phyloP scores from a whole-genome alignment of 1,140 invertebrate genomes.

The Hyphantria cunea region DNA sequence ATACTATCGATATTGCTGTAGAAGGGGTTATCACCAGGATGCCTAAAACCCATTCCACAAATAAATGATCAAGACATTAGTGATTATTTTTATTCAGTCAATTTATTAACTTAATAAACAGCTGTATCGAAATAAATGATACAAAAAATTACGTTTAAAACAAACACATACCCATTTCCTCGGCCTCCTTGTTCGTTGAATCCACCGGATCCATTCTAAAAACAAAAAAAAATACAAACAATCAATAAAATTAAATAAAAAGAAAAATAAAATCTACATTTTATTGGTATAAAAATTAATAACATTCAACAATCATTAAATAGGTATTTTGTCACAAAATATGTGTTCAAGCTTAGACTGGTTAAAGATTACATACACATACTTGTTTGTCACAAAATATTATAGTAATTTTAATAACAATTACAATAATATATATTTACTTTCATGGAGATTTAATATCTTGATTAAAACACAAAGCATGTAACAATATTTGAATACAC shows the following conservation, averaged over 20 bases:
- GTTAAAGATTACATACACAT: no score
- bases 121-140: no score
- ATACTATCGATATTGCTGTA: slow-evolving; percentile 99
- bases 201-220: slow-evolving; percentile 90
- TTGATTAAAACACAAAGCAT: no score
- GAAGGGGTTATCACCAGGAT: slow-evolving; percentile 97
- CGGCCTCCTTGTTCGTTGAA: slow-evolving; percentile 88
- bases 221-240: slow-evolving; percentile 84
- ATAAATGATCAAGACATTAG: not conserved
- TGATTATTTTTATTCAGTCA: no score
- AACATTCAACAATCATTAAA: slow-evolving; percentile 31
- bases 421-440: slow-evolving; percentile 23
- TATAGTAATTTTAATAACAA: slow-evolving; percentile 29
- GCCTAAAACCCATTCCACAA: slow-evolving; percentile 80
- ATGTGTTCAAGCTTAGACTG: no score
- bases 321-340: slow-evolving; percentile 19
- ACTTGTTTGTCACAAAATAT: slow-evolving; percentile 41
- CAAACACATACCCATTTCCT: slow-evolving; percentile 88
- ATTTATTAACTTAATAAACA: no score
- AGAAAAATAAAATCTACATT: slow-evolving; percentile 68
- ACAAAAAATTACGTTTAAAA: no score
- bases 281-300: slow-evolving; percentile 49
- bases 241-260: slow-evolving; percentile 77
- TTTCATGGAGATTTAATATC: slow-evolving; percentile 55
- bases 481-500: no score